Conservation (phyloP, 30 jellyfish, hydroid and myxozoan species). For the Cassiopea xamachana region DNA sequence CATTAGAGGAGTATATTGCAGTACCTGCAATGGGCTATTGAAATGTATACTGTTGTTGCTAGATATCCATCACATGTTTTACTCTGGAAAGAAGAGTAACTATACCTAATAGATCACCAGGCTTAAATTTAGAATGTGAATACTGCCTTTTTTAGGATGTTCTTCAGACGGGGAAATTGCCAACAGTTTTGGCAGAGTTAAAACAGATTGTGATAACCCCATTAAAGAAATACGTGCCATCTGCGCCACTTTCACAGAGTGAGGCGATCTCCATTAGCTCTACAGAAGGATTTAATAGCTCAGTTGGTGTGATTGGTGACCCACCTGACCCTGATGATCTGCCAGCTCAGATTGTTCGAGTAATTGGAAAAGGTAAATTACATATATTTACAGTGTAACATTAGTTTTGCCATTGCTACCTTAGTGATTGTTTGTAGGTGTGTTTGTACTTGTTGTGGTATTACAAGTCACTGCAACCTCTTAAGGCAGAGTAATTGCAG, state of each 20-base stretch:
- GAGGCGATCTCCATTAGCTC: slow-evolving; percentile 32
- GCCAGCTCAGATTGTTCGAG: slow-evolving; percentile 92
- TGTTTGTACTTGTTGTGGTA: too few relatives aligned
- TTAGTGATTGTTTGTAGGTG: too few relatives aligned
- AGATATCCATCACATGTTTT: too few relatives aligned
- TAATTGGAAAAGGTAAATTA: slow-evolving; percentile 92
- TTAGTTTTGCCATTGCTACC: too few relatives aligned
- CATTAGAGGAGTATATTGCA: too few relatives aligned
- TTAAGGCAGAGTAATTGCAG: too few relatives aligned
- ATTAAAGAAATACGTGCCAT: slow-evolving; percentile 64
- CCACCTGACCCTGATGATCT: slow-evolving; percentile 88
- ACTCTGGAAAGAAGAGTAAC: too few relatives aligned
- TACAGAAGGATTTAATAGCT: slow-evolving; percentile 8
- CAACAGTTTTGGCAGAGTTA: slow-evolving; percentile 87
- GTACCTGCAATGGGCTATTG: too few relatives aligned
- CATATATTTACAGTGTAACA: background rate
- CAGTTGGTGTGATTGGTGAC: slow-evolving; percentile 65
- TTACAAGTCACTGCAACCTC: too few relatives aligned
- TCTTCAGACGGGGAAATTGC: slow-evolving; percentile 85
- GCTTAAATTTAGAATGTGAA: background rate
- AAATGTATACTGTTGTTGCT: too few relatives aligned
- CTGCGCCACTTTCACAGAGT: slow-evolving; percentile 66
- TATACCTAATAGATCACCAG: too few relatives aligned
- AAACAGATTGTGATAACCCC: slow-evolving; percentile 92
- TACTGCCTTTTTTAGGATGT: slow-evolving; percentile 75